phyloP scores from a whole-genome alignment of 2,888 invertebrate species.

The Frankliniella intonsa region DNA sequence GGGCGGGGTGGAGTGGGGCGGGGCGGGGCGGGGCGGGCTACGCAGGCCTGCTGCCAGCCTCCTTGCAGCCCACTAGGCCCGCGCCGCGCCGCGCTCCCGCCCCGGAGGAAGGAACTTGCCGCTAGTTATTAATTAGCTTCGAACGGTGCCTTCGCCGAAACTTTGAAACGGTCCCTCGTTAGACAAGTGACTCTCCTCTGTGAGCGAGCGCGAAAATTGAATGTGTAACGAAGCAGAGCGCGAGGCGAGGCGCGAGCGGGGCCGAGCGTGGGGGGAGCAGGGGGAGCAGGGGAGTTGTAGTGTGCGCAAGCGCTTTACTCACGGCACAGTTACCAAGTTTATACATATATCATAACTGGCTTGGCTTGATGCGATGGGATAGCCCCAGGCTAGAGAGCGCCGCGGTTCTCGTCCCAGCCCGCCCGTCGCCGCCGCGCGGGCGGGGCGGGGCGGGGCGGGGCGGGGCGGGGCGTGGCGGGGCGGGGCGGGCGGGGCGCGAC shows the following conservation, averaged over 20 bases:
- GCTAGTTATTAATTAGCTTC: conserved; percentile 22
- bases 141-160: conserved; percentile 13
- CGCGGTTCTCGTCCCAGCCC: no score
- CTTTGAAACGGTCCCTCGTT: conserved; percentile 26
- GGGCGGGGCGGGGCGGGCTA: neutral
- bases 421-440: no score
- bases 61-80: no score
- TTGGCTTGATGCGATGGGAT: no score
- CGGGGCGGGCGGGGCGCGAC: no score
- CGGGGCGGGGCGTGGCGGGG: no score
- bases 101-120: neutral
- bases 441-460: no score
- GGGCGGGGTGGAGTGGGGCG: neutral
- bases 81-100: neutral
- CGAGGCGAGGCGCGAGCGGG: neutral
- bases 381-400: no score
- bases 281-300: neutral
- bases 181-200: neutral
- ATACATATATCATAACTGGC: conserved; percentile 6
- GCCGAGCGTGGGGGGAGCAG: neutral
- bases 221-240: conserved; percentile 5
- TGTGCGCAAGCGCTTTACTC: neutral
- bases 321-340: conserved; percentile 13
- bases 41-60: neutral
- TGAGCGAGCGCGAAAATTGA: neutral